Evolutionary conservation across 1,140 invertebrate species (phyloP), one percentile per base, ranked within the genome.

Genomic region (Mya arenaria): DNA sequence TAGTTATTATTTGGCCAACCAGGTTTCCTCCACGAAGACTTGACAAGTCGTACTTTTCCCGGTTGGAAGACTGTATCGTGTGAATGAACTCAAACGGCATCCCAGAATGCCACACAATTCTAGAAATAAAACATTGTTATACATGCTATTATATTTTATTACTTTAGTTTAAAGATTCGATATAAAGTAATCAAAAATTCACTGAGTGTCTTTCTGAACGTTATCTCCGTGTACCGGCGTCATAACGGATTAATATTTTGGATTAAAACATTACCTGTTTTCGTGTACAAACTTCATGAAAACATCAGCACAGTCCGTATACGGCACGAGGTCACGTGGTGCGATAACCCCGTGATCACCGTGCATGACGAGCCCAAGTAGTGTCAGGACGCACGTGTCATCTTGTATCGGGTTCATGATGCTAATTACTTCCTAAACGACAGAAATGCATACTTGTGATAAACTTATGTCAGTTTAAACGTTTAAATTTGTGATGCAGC

Each of bases 31-130:
- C 55, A 28, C 52, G 36, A 41, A 74, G 37, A 8, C 2, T 39
- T 25, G 72, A 74, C 34, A 74, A 15, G 34, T 74, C 56, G 23
- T 74, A 74, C 34, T 62, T 74, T 13, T 39, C 10, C 36, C 55
- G 28, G 1, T 37, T 30, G 23, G 55, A 37, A 1, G 72, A 60
- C 2, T 74, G 55, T 15, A 74, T 30, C 23, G 55, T 15, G 37
- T 62, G 19, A 10, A 74, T 44, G 4, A 74, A 28, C 37, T 74
- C 55, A 41, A 74, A 74, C 0, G 72, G 72, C 55, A 62, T 13
- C 32, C 72, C 72, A 10, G 30, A 6, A 32, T 74, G 23, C 48
- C 52, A 60, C 4, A 36, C 36, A 4, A 74, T 74, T 41, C 72
- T 74, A 37, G 34, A 58, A 32, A 10, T 13, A 8, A 10, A 65